Conservation (phyloP, 2,888 invertebrate genomes). For the Lycophotia porphyrea region DNA sequence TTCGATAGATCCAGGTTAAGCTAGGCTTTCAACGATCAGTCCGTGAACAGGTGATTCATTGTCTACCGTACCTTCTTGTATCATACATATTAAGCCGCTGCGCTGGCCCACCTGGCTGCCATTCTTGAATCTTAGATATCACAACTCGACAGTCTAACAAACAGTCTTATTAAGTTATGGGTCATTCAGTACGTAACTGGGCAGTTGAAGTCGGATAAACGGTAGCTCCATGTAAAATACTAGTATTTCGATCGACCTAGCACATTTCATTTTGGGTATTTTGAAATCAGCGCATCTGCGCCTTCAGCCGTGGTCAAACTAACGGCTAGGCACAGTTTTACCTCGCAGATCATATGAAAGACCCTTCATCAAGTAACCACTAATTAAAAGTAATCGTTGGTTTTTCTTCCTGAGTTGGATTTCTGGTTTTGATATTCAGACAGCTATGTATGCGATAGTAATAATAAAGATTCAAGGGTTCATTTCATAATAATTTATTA, state of each 20-base stretch:
- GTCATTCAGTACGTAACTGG: too few relatives aligned
- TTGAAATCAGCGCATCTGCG: neutral
- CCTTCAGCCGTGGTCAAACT: neutral
- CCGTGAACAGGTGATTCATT: neutral
- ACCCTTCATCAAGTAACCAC: neutral
- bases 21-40: neutral
- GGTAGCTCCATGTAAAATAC: neutral
- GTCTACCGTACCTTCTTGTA: neutral
- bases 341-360: neutral
- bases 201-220: neutral
- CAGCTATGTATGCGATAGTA: neutral
- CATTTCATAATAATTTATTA: constrained; percentile 67
- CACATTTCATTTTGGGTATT: too few relatives aligned
- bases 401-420: neutral
- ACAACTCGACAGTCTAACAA: neutral
- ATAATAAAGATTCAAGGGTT: constrained; percentile 4
- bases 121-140: neutral
- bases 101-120: neutral
- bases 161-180: neutral
- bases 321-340: neutral
- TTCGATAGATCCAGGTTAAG: too few relatives aligned
- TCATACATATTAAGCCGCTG: neutral
- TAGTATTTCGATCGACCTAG: too few relatives aligned
- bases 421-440: neutral
- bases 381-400: neutral